Evolutionary conservation across 1,140 invertebrate genomes (phyloP).

Genomic region (Drosophila saltans): DNA sequence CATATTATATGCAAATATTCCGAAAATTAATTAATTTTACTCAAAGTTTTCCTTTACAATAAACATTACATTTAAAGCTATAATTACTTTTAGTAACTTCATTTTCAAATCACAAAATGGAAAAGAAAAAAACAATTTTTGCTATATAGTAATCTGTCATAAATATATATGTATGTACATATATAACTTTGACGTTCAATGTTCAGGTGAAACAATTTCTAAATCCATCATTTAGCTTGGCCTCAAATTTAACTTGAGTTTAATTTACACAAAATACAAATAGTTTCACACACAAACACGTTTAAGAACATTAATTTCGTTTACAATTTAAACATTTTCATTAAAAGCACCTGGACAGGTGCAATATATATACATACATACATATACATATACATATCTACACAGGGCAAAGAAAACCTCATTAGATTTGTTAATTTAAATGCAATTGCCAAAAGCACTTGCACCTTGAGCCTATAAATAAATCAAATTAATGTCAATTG

Average conservation of each 20-base stretch:
- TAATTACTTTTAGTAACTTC: too few relatives aligned
- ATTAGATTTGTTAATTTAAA: slow-evolving; percentile 74
- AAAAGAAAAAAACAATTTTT: too few relatives aligned
- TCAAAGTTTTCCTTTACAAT: too few relatives aligned
- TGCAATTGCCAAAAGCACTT: slow-evolving; percentile 55
- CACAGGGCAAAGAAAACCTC: slow-evolving; percentile 43
- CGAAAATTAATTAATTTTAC: too few relatives aligned
- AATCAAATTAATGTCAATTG: slow-evolving; percentile 79
- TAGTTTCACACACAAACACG: not conserved
- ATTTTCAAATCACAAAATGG: too few relatives aligned
- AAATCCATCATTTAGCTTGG: not conserved
- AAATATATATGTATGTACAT: not conserved
- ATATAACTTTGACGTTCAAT: not conserved
- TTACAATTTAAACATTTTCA: slow-evolving; percentile 55
- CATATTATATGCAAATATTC: too few relatives aligned
- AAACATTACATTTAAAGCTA: too few relatives aligned
- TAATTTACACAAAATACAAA: slow-evolving; percentile 9
- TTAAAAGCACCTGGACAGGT: slow-evolving; percentile 31
- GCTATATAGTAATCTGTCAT: too few relatives aligned
- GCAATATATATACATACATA: not conserved
- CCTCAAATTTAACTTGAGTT: not conserved
- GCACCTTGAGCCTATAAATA: slow-evolving; percentile 66
- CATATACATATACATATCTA: not conserved
- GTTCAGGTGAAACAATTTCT: not conserved
- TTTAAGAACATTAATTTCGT: slow-evolving; percentile 46